Percentiles rank a stretch among this genome's conserved stretches.
Conservation (phyloP, 2,113 vertebrate species). For the Morone saxatilis region DNA sequence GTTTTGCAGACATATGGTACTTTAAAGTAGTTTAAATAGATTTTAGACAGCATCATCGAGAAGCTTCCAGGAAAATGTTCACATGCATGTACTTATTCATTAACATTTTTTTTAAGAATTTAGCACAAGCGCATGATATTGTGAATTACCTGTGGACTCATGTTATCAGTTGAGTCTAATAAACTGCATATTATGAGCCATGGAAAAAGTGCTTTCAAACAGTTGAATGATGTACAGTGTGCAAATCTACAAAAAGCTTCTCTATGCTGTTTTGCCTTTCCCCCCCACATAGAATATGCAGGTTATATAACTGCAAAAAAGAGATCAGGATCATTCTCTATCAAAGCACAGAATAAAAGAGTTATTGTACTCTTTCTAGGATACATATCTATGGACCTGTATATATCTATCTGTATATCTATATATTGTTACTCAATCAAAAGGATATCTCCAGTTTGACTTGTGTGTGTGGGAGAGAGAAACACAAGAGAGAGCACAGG, state of each 20-base stretch:
- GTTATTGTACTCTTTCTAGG: neutral
- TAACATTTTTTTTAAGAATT: neutral
- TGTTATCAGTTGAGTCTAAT: no score
- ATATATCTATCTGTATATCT: neutral
- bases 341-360: neutral
- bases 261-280: neutral
- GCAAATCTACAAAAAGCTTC: neutral
- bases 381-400: neutral
- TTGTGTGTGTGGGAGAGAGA: neutral
- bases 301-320: slow-evolving; percentile 9
- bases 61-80: neutral
- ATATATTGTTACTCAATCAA: neutral
- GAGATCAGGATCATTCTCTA: neutral
- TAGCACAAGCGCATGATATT: neutral
- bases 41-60: neutral
- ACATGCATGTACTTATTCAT: neutral
- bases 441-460: neutral
- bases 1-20: neutral
- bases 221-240: neutral
- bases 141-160: no score
- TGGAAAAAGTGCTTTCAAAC: neutral
- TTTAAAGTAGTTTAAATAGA: neutral
- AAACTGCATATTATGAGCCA: neutral
- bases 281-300: neutral
- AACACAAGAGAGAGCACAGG: neutral